Conservation (phyloP, 2,113 vertebrate genomes). For the Sinocyclocheilus grahami region DNA sequence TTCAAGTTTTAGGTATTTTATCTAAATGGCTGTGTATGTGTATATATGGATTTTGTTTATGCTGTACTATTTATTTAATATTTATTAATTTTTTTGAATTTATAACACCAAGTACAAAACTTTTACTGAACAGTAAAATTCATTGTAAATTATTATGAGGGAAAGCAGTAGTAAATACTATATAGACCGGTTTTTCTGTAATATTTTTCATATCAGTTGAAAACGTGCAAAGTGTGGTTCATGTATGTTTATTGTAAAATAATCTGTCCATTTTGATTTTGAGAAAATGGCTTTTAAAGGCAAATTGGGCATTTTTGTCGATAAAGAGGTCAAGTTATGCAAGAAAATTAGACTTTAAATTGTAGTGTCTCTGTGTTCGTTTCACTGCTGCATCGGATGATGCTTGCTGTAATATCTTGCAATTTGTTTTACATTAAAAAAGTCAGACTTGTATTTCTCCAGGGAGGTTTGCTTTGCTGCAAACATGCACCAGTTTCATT, state of each 20-base stretch:
- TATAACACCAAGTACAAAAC: too few relatives aligned
- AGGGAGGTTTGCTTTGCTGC: conserved; percentile 28
- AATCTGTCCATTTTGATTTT: too few relatives aligned
- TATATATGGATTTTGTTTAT: too few relatives aligned
- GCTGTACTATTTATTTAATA: too few relatives aligned
- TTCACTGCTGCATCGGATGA: not conserved
- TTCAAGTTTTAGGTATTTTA: too few relatives aligned
- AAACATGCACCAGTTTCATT: conserved; percentile 17
- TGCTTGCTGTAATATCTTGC: not conserved
- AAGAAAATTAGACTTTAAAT: not conserved
- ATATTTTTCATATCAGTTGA: too few relatives aligned
- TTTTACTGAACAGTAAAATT: too few relatives aligned
- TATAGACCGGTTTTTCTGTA: not conserved
- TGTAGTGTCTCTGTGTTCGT: not conserved
- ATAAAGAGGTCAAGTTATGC: too few relatives aligned
- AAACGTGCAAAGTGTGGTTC: not conserved
- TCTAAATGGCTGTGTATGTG: too few relatives aligned
- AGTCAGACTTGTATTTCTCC: not conserved
- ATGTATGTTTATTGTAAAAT: not conserved
- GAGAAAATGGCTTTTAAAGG: not conserved
- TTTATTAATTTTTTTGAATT: too few relatives aligned
- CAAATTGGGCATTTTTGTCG: not conserved
- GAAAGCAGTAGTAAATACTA: not conserved
- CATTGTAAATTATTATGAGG: too few relatives aligned
- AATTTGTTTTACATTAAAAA: not conserved